Percentiles rank a stretch among this genome's conserved stretches.
Conservation (phyloP, 2,888 invertebrate species). For the Pterobdella sp. region DNA sequence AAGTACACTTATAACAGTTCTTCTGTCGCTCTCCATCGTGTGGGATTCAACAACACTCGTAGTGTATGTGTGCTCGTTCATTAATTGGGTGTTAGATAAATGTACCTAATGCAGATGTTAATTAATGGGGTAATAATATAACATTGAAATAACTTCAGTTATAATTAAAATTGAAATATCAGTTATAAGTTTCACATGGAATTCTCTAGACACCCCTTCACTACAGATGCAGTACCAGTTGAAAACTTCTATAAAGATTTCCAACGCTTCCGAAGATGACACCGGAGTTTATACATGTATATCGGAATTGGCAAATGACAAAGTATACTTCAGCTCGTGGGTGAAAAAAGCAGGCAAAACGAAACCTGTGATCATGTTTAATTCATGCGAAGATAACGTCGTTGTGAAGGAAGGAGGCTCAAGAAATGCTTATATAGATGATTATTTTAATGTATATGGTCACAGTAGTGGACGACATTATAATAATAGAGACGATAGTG, state of each 20-base stretch:
- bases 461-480: neutral
- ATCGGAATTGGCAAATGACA: slow-evolving; percentile 1
- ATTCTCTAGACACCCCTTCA: no score
- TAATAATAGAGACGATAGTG: neutral
- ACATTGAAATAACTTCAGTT: no score
- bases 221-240: slow-evolving; percentile 8
- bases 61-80: neutral
- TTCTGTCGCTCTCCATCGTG: neutral
- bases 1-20: slow-evolving; percentile 14
- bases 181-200: no score
- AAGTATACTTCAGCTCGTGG: slow-evolving; percentile 23
- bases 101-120: no score
- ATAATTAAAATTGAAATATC: no score
- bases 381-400: slow-evolving; percentile 18
- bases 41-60: neutral
- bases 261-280: slow-evolving; percentile 19
- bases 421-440: neutral
- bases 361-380: slow-evolving; percentile 12
- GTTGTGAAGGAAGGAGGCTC: neutral
- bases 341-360: neutral
- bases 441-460: neutral
- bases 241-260: slow-evolving; percentile 12
- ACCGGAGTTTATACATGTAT: slow-evolving; percentile 22
- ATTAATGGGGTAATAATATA: no score
- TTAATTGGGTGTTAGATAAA: neutral